These are phyloP conservation scores for Calyptomena viridis DNA, from an alignment of 2,113 vertebrate species.

Conservation along the genomic window DNA sequence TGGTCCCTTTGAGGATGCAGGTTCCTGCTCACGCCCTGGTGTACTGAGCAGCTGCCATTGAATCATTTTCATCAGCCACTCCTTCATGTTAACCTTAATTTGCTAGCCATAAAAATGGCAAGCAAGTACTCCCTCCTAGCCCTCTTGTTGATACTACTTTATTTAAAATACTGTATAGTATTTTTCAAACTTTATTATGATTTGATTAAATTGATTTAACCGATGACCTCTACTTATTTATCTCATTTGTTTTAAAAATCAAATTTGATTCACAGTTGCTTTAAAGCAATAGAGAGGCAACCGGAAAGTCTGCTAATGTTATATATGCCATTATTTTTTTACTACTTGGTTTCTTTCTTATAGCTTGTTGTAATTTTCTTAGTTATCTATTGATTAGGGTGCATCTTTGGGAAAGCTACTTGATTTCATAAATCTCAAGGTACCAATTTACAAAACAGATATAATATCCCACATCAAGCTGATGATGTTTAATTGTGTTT, in stretches of 20 bases:
- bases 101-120: conserved; percentile 31
- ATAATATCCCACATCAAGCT: background rate
- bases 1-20: conserved; percentile 24
- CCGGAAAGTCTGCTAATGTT: background rate
- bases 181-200: conserved; percentile 38
- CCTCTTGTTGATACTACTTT: background rate
- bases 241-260: conserved; percentile 9
- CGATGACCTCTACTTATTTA: conserved; percentile 32
- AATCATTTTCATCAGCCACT: conserved; percentile 50
- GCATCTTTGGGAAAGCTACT: background rate
- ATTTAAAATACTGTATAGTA: background rate
- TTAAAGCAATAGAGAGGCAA: background rate
- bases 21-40: background rate
- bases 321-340: background rate
- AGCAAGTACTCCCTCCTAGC: conserved; percentile 11
- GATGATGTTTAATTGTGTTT: background rate
- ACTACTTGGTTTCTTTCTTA: background rate
- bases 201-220: conserved; percentile 53
- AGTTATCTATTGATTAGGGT: background rate
- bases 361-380: background rate
- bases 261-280: background rate
- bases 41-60: background rate
- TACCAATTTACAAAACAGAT: background rate
- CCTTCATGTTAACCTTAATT: conserved; percentile 41
- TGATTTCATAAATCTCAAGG: background rate